These are phyloP conservation scores for Uromys caudimaculatus DNA, from an alignment of 2,797 vertebrate genomes.

Conservation along the genomic window DNA sequence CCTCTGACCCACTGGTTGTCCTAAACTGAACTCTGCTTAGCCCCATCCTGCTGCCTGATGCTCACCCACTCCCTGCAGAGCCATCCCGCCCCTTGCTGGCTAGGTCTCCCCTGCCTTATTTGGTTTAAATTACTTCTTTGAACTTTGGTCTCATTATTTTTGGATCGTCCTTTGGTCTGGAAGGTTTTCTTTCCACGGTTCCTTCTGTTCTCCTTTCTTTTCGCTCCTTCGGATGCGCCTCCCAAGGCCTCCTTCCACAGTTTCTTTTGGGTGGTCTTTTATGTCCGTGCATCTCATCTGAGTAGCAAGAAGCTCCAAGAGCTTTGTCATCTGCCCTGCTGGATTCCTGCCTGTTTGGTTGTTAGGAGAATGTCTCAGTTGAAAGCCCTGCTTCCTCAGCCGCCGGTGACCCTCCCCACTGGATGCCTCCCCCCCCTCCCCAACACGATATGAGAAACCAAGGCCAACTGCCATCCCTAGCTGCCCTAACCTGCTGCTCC, in stretches of 20 bases:
- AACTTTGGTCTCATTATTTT: slow-evolving; percentile 89
- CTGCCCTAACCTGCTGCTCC: not conserved
- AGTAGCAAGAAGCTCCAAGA: slow-evolving; percentile 53
- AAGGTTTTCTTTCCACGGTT: slow-evolving; percentile 87
- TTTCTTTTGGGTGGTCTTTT: slow-evolving; percentile 77
- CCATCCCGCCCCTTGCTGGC: slow-evolving; percentile 73
- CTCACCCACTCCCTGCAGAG: slow-evolving; percentile 50
- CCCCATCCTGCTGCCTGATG: not conserved
- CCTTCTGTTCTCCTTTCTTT: slow-evolving; percentile 86
- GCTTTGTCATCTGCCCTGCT: not conserved
- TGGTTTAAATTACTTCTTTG: slow-evolving; percentile 87
- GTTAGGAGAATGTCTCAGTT: not conserved
- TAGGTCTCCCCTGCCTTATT: slow-evolving; percentile 72
- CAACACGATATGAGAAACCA: not conserved
- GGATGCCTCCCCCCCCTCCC: not conserved
- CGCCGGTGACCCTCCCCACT: slow-evolving; percentile 3
- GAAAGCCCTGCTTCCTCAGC: not conserved
- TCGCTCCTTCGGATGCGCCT: slow-evolving; percentile 67
- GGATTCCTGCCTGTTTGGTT: slow-evolving; percentile 34
- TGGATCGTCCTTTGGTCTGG: slow-evolving; percentile 87
- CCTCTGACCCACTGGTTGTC: slow-evolving; percentile 74
- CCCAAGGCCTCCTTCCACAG: slow-evolving; percentile 67
- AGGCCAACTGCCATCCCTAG: not conserved
- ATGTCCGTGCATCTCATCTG: slow-evolving; percentile 74
- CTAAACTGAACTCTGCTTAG: slow-evolving; percentile 83